A percentile compares a stretch with the other conserved stretches of the same genome.
phyloP scores from a whole-genome alignment of 2,113 vertebrate genomes.

The Tor tambroides region DNA sequence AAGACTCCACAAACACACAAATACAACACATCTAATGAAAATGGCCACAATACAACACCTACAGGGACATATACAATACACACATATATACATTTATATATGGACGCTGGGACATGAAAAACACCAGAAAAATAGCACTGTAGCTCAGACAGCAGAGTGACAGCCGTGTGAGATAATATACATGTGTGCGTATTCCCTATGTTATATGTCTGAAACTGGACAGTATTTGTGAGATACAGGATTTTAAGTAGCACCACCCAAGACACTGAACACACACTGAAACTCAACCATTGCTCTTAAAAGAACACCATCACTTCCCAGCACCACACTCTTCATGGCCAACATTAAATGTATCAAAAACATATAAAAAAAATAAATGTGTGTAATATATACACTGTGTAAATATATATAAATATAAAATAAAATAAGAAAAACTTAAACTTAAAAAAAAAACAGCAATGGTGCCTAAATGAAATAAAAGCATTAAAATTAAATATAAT shows the following conservation, averaged over 20 bases:
- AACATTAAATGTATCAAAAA: neutral
- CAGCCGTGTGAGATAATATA: neutral
- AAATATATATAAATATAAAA: too few relatives aligned
- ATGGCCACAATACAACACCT: slow-evolving; percentile 53
- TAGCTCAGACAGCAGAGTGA: slow-evolving; percentile 68
- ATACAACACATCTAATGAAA: slow-evolving; percentile 64
- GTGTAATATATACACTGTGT: too few relatives aligned
- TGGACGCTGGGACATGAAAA: slow-evolving; percentile 63
- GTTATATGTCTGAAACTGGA: slow-evolving; percentile 12
- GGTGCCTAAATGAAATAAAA: too few relatives aligned
- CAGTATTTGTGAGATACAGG: slow-evolving; percentile 24
- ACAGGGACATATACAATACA: slow-evolving; percentile 45
- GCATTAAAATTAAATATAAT: neutral
- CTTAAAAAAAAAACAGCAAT: too few relatives aligned
- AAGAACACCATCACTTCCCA: slow-evolving; percentile 36
- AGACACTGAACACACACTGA: slow-evolving; percentile 26
- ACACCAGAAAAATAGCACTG: slow-evolving; percentile 77
- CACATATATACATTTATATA: slow-evolving; percentile 42
- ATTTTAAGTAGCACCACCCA: slow-evolving; percentile 25
- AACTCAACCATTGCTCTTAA: slow-evolving; percentile 8
- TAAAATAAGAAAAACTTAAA: too few relatives aligned
- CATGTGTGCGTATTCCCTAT: neutral
- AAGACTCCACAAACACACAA: slow-evolving; percentile 34
- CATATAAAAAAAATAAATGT: neutral
- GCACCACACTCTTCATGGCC: neutral